Conservation (phyloP, 2,113 vertebrate genomes). For the Scopus umbretta region DNA sequence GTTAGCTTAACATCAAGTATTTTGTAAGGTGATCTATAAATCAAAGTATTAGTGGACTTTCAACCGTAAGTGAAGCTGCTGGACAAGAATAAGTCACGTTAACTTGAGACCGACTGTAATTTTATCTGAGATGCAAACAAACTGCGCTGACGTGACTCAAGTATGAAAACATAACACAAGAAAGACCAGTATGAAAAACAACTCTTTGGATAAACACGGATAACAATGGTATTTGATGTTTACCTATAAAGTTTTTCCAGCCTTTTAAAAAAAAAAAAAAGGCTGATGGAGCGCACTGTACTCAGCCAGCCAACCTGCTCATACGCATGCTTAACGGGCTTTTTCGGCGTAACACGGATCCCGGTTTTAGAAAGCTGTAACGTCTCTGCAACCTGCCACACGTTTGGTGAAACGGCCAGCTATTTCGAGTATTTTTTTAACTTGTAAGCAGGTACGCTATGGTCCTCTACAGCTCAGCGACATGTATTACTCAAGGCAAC, state of each 20-base stretch:
- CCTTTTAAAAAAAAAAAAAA: background rate
- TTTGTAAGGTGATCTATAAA: background rate
- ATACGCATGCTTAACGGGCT: fast-evolving
- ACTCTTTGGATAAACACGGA: background rate
- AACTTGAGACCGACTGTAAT: background rate
- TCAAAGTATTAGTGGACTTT: background rate
- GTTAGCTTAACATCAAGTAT: background rate
- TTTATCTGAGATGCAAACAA: background rate
- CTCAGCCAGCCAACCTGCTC: background rate
- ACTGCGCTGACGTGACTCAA: background rate
- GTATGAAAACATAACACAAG: background rate
- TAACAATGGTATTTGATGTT: background rate
- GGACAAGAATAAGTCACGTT: background rate
- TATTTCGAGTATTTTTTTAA: background rate
- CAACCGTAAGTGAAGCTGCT: background rate
- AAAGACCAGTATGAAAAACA: background rate
- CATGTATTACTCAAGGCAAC: fast-evolving
- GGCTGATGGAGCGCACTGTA: fast-evolving
- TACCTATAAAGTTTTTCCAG: background rate
- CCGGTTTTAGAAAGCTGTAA: background rate
- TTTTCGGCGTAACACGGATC: background rate
- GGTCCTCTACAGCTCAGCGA: background rate
- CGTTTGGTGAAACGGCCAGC: background rate
- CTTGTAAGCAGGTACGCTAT: background rate
- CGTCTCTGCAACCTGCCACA: background rate